phyloP scores from a whole-genome alignment of 2,113 vertebrate genomes.

The Lutjanus erythropterus region DNA sequence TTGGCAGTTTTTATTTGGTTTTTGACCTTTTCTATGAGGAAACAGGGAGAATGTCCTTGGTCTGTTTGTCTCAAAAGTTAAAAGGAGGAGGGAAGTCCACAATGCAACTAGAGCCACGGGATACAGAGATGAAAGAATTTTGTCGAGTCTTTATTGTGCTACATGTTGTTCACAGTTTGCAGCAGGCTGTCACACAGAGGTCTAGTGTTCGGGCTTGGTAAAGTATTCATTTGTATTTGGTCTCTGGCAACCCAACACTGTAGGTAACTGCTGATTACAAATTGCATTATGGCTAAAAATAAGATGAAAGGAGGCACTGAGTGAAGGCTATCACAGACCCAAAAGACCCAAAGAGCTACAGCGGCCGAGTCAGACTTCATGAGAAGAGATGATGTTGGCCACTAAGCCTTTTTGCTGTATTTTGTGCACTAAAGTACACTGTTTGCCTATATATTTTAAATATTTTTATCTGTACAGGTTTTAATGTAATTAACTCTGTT shows the following conservation, averaged over 20 bases:
- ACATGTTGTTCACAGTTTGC: background rate
- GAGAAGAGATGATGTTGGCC: background rate
- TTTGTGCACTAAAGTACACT: constrained; percentile 82
- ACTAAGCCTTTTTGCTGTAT: constrained; percentile 76
- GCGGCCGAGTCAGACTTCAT: constrained; percentile 22
- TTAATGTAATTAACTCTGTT: constrained; percentile 72
- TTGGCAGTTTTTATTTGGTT: constrained; percentile 44
- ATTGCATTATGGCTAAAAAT: background rate
- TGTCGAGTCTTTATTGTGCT: background rate
- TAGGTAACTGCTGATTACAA: background rate
- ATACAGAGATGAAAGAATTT: background rate
- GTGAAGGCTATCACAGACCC: background rate
- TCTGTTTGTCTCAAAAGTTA: constrained; percentile 18
- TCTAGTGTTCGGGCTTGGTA: constrained; percentile 18
- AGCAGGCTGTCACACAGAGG: constrained; percentile 13
- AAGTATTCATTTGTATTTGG: constrained; percentile 2
- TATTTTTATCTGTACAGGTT: constrained; percentile 79
- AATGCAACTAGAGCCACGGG: background rate
- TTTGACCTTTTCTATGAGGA: constrained; percentile 45
- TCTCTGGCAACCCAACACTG: constrained; percentile 33
- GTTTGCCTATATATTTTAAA: constrained; percentile 80
- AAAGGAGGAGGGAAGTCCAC: constrained; percentile 6
- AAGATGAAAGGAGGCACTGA: constrained; percentile 18
- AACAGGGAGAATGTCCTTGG: constrained; percentile 25
- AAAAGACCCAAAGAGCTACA: constrained; percentile 30